A percentile compares a stretch with the other conserved stretches of the same genome.
Evolutionary conservation across 2,113 vertebrate genomes (phyloP).

Genomic region (Symphodus melops): DNA sequence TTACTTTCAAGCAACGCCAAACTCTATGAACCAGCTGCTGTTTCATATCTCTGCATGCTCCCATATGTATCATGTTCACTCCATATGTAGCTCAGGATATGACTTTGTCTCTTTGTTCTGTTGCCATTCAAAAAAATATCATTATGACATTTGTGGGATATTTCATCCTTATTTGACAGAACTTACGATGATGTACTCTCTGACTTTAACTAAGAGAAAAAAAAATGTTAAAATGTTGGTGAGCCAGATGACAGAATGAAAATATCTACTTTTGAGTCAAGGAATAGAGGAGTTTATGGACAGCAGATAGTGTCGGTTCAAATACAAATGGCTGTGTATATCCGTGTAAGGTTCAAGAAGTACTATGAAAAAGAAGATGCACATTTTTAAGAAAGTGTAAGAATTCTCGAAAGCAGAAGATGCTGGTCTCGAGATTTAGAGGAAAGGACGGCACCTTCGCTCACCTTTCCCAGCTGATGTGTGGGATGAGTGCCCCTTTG

Average conservation of each 20-base stretch:
- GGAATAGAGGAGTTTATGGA: not conserved
- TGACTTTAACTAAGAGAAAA: slow-evolving; percentile 36
- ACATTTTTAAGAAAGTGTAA: not conserved
- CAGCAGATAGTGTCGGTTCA: not conserved
- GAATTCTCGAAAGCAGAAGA: slow-evolving; percentile 11
- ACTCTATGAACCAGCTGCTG: slow-evolving; percentile 53
- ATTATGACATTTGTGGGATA: slow-evolving; percentile 35
- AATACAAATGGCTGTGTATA: too few relatives aligned
- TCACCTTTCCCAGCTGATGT: slow-evolving; percentile 75
- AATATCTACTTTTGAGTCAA: not conserved
- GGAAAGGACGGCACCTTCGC: slow-evolving; percentile 65
- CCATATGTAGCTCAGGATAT: slow-evolving; percentile 87
- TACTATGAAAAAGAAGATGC: not conserved
- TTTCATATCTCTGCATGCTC: slow-evolving; percentile 72
- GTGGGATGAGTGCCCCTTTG: slow-evolving; percentile 87
- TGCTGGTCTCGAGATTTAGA: slow-evolving; percentile 25
- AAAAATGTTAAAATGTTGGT: slow-evolving; percentile 8
- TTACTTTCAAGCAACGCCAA: slow-evolving; percentile 74
- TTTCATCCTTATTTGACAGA: slow-evolving; percentile 56
- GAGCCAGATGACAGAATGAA: not conserved
- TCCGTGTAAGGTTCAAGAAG: not conserved
- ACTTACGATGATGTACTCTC: slow-evolving; percentile 28
- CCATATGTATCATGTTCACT: slow-evolving; percentile 85
- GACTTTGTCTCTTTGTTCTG: slow-evolving; percentile 76
- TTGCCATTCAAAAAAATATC: slow-evolving; percentile 65